Evolutionary conservation across 2,888 invertebrate species (phyloP).

Genomic region (Rhingia campestris): DNA sequence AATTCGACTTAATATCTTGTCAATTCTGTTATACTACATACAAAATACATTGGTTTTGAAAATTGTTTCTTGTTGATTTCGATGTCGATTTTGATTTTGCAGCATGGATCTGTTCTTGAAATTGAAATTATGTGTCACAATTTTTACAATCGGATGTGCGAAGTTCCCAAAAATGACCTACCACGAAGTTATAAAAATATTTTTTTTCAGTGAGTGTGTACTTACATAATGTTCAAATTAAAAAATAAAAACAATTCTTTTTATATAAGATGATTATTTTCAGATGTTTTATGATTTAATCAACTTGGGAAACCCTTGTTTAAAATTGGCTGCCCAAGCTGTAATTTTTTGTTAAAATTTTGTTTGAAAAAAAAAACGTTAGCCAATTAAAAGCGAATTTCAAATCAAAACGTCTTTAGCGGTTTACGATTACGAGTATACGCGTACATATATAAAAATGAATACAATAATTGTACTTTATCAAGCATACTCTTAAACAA

Average conservation of each 20-base stretch:
- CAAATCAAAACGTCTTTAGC: constrained; percentile 33
- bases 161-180: no score
- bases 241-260: neutral
- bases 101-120: no score
- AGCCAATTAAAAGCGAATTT: constrained; percentile 64
- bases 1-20: neutral
- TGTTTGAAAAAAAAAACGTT: constrained; percentile 2
- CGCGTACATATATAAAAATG: constrained; percentile 49
- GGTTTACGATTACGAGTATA: constrained; percentile 58
- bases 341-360: constrained; percentile 10
- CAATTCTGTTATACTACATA: neutral
- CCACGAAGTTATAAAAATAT: no score
- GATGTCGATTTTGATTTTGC: no score
- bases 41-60: neutral
- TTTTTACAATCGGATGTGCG: no score
- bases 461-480: constrained; percentile 30
- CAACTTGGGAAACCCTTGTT: constrained; percentile 13
- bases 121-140: no score
- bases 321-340: constrained; percentile 13
- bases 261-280: neutral
- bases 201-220: no score
- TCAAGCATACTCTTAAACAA: constrained; percentile 61
- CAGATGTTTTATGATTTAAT: neutral
- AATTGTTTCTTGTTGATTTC: neutral
- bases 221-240: no score